These are phyloP conservation scores for Sebastes schlegelii DNA, from an alignment of 2,113 vertebrate species.

Conservation along the genomic window DNA sequence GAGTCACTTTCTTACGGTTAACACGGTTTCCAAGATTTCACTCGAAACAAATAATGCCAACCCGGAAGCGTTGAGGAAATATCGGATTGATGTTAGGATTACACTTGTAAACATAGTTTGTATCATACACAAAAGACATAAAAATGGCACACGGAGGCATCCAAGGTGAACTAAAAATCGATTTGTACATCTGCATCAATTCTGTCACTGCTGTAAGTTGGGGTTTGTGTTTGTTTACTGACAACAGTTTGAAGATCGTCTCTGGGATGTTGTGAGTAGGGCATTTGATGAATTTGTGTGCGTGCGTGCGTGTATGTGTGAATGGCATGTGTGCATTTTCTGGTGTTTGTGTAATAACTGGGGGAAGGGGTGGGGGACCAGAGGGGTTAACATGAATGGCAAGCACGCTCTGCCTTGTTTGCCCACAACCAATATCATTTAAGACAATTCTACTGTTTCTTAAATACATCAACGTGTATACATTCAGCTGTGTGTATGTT, in stretches of 20 bases:
- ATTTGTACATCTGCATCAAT: slow-evolving; percentile 69
- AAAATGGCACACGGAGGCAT: slow-evolving; percentile 44
- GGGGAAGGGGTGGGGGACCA: slow-evolving; percentile 65
- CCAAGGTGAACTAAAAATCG: slow-evolving; percentile 58
- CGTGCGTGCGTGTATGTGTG: slow-evolving; percentile 45
- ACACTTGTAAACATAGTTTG: slow-evolving; percentile 46
- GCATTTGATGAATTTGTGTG: slow-evolving; percentile 71
- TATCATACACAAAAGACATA: slow-evolving; percentile 48
- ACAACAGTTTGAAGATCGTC: slow-evolving; percentile 76
- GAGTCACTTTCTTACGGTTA: slow-evolving; percentile 36
- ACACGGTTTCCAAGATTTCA: slow-evolving; percentile 61
- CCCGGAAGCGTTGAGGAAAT: slow-evolving; percentile 52
- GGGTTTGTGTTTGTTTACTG: slow-evolving; percentile 85
- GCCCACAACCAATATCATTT: slow-evolving; percentile 72
- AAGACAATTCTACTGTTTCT: slow-evolving; percentile 74
- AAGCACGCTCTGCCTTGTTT: slow-evolving; percentile 74
- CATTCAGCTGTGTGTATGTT: slow-evolving; percentile 81
- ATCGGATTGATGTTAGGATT: slow-evolving; percentile 53
- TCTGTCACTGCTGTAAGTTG: slow-evolving; percentile 87
- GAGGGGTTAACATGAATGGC: slow-evolving; percentile 68
- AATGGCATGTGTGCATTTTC: slow-evolving; percentile 61
- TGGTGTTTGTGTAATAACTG: slow-evolving; percentile 71
- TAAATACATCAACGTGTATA: slow-evolving; percentile 79
- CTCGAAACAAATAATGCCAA: slow-evolving; percentile 45
- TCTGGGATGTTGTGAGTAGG: slow-evolving; percentile 79